A percentile compares a stretch with the other conserved stretches of the same genome.
Evolutionary conservation across 2,113 vertebrate species (phyloP).

Genomic region (Indri indri): DNA sequence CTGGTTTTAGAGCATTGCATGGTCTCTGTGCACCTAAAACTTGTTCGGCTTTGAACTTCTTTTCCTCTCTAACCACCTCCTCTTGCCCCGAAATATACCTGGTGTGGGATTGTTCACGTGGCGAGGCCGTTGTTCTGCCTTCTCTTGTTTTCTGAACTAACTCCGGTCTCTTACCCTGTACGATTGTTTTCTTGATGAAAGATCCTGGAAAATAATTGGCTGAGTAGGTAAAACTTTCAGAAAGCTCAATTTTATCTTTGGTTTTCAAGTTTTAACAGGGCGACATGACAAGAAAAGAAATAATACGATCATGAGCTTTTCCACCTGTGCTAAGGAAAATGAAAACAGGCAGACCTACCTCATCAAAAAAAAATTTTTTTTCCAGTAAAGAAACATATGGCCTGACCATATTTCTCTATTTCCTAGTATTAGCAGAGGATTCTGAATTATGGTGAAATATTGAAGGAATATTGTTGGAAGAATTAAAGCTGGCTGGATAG

Average conservation of each 20-base stretch:
- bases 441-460: neutral
- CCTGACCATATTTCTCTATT: neutral
- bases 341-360: neutral
- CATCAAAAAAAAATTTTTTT: neutral
- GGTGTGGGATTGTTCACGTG: neutral
- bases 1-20: neutral
- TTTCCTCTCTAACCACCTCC: neutral
- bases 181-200: neutral
- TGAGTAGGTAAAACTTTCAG: neutral
- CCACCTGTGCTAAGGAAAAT: neutral
- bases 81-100: neutral
- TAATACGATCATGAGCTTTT: neutral
- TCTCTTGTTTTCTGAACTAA: neutral
- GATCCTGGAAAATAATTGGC: neutral
- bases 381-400: constrained; percentile 3
- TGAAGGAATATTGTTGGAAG: neutral
- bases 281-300: neutral
- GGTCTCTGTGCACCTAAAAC: neutral
- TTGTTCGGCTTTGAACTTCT: neutral
- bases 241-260: constrained; percentile 25
- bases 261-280: neutral
- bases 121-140: neutral
- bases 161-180: neutral
- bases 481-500: neutral
- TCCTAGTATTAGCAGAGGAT: constrained; percentile 7